phyloP scores from a whole-genome alignment of 2,113 vertebrate genomes.

The Passer domesticus region DNA sequence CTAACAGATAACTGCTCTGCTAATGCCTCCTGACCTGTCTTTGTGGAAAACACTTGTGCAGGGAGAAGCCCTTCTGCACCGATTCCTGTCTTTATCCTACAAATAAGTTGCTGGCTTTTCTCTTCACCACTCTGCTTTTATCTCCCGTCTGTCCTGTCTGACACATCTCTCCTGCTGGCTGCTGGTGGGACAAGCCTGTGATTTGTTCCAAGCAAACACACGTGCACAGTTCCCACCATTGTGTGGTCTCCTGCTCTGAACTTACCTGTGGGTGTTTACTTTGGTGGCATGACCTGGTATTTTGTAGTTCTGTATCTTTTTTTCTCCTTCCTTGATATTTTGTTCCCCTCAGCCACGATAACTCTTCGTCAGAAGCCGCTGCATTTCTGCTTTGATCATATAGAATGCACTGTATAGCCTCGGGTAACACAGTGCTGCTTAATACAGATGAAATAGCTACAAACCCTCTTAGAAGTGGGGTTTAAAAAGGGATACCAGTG shows the following conservation, averaged over 20 bases:
- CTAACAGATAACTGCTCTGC: neutral
- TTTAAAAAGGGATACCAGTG: conserved; percentile 71
- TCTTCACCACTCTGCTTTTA: conserved; percentile 13
- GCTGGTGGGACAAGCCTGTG: neutral
- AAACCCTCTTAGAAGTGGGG: conserved; percentile 56
- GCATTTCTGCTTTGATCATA: conserved; percentile 62
- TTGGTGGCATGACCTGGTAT: conserved; percentile 46
- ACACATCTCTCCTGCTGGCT: conserved; percentile 14
- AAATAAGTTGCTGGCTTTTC: conserved; percentile 9
- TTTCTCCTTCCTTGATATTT: conserved; percentile 32
- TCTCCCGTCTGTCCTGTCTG: neutral
- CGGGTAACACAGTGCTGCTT: conserved; percentile 21
- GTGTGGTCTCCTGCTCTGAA: conserved; percentile 16
- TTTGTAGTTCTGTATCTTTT: conserved; percentile 11
- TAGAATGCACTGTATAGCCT: conserved; percentile 23
- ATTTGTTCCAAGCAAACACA: neutral
- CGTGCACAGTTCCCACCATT: neutral
- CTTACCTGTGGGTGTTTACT: conserved; percentile 55
- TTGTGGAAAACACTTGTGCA: neutral
- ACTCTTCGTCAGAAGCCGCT: conserved; percentile 43
- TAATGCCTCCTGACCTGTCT: neutral
- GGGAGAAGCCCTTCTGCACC: neutral
- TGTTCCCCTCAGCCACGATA: conserved; percentile 32
- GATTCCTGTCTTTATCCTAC: neutral
- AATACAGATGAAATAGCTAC: conserved; percentile 63